Percentiles rank a stretch among this genome's conserved stretches.
These are phyloP conservation scores for Bathynomus jamesi DNA, from an alignment of 1,140 invertebrate genomes.

Conservation along the genomic window DNA sequence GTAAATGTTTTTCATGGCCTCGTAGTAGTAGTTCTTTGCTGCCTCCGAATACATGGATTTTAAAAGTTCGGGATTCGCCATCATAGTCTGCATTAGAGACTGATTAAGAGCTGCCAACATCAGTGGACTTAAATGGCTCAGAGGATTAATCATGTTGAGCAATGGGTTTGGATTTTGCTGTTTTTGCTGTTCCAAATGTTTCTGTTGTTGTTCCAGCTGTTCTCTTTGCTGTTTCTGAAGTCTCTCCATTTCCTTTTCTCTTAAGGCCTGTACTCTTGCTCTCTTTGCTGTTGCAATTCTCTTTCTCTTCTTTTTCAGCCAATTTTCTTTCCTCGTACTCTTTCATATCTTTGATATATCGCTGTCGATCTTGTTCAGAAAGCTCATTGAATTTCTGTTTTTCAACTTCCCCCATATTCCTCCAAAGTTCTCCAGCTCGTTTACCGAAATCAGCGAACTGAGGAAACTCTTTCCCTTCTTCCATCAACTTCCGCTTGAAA, in stretches of 20 bases:
- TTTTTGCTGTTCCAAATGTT: constrained; percentile 36
- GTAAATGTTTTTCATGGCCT: constrained; percentile 36
- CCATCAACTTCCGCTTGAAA: constrained; percentile 36
- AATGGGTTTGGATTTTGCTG: constrained; percentile 26
- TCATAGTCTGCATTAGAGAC: constrained; percentile 36
- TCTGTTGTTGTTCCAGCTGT: constrained; percentile 35
- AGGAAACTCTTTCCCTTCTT: constrained; percentile 37
- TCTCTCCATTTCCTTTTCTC: constrained; percentile 36
- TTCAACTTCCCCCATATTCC: constrained; percentile 35
- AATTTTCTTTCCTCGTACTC: constrained; percentile 37
- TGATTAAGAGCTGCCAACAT: constrained; percentile 37
- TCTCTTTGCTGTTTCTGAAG: constrained; percentile 36
- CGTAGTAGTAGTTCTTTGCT: constrained; percentile 33
- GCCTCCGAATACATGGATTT: constrained; percentile 37
- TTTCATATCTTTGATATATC: constrained; percentile 37
- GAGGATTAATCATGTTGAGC: constrained; percentile 33
- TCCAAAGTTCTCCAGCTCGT: constrained; percentile 34
- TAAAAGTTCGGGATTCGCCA: constrained; percentile 36
- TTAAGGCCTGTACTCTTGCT: constrained; percentile 34
- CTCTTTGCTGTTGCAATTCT: constrained; percentile 34
- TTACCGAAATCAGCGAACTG: constrained; percentile 38
- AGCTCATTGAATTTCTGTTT: constrained; percentile 36
- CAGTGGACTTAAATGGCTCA: constrained; percentile 32
- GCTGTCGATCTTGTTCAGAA: constrained; percentile 34
- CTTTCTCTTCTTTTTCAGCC: constrained; percentile 35